Evolutionary conservation across 1,140 invertebrate species (phyloP).

Genomic region (Doryteuthis pealeii): DNA sequence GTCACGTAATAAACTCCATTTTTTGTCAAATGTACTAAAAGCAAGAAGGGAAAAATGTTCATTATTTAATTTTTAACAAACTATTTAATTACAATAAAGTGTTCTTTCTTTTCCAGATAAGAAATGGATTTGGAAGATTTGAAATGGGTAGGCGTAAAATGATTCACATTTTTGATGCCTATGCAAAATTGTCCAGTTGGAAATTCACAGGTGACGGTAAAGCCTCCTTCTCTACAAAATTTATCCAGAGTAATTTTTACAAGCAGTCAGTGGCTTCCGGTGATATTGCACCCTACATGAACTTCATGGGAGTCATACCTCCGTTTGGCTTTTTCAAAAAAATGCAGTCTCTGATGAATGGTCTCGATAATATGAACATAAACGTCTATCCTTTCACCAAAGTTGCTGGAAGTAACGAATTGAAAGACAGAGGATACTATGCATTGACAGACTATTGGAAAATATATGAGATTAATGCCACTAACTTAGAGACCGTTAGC

Average conservation of each 20-base stretch:
- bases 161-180: conserved; percentile 46
- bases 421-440: conserved; percentile 27
- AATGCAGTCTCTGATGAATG: conserved; percentile 33
- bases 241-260: conserved; percentile 41
- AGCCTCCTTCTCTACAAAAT: conserved; percentile 40
- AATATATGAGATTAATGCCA: conserved; percentile 38
- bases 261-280: conserved; percentile 32
- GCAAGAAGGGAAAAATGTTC: neutral
- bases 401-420: neutral
- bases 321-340: conserved; percentile 35
- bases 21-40: neutral
- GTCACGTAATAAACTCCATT: neutral
- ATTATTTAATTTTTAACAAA: neutral
- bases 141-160: conserved; percentile 40
- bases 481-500: conserved; percentile 32
- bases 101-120: conserved; percentile 34
- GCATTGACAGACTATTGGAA: conserved; percentile 51
- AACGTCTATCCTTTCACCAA: conserved; percentile 40
- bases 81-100: neutral
- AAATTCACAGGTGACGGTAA: conserved; percentile 40
- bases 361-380: conserved; percentile 53
- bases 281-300: conserved; percentile 44
- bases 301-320: conserved; percentile 42
- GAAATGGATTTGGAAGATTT: conserved; percentile 47
- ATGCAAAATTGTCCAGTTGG: conserved; percentile 47